Base-by-base conservation (phyloP, 2,113 vertebrate species). In the Indicator indicator region DNA sequence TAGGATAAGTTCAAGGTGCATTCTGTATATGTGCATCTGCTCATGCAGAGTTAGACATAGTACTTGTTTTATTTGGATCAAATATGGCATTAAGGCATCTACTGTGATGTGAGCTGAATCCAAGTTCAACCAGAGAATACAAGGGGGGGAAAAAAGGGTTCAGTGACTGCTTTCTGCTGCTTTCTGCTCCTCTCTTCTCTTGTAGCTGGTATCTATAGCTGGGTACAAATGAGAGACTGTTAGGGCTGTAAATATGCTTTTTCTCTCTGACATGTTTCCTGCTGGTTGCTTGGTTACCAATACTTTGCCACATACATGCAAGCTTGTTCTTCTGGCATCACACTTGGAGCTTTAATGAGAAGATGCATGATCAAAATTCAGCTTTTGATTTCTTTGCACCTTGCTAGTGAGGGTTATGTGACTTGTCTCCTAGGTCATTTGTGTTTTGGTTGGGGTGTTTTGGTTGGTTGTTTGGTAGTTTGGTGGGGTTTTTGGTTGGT, bases 271-370 rank as follows among this genome's bases (percentile, higher is more conserved):
- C 73, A 92, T 91, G 50, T 91, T 97, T 93, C 93, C 94, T 96
- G 20, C 76, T 91, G 63, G 97, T 97, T 97, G 96, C 97, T 91
- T 96, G 85, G 97, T 96, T 96, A 97, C 97, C 56, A 85, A 60
- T 69, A 77, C 75, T 96, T 95, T 95, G 84, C 91, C 65, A 55
- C 79, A 70, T 88, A 76, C 54, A 9, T 83, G 82, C 67, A 86
- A 84, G n/a, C 70, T 95, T 83, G 48, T 84, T 92, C 68, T 97
- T 91, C 85, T 95, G 54, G 90, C 71, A 86, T 94, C 76, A 67
- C 86, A 72, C 74, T 94, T 90, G 69, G 75, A 90, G 75, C 74
- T 95, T 89, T 87, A 91, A 67, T 72, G 60, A 90, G 72, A 75
- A 95, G 30, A 81, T 74, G 55, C 4, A 16, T 72, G 44, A 69